Percentiles rank a stretch among this genome's conserved stretches.
phyloP scores from a whole-genome alignment of 2,888 invertebrate species.

The Zygaena filipendulae region DNA sequence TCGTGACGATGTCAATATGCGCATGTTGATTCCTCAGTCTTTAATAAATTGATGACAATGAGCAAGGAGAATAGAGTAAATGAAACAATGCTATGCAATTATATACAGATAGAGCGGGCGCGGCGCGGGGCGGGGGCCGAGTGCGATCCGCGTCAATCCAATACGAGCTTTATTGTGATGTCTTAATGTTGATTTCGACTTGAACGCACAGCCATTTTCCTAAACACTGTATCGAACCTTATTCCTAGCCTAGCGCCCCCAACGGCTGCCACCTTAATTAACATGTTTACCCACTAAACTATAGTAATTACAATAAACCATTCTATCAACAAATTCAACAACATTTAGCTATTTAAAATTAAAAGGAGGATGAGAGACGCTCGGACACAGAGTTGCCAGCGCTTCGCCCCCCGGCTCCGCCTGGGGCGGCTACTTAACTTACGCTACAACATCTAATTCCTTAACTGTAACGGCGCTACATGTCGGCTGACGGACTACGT shows the following conservation, averaged over 20 bases:
- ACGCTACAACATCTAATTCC: conserved; percentile 45
- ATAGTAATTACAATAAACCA: conserved; percentile 56
- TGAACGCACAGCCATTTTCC: conserved; percentile 60
- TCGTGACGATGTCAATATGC: conserved; percentile 64
- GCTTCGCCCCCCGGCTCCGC: conserved; percentile 17
- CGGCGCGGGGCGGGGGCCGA: conserved; percentile 15
- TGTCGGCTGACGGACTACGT: conserved; percentile 15
- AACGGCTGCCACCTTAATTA: conserved; percentile 41
- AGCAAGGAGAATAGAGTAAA: conserved; percentile 62
- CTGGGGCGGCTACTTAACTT: conserved; percentile 38
- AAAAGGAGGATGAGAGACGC: conserved; percentile 44
- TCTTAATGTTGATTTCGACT: conserved; percentile 50
- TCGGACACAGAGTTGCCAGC: conserved; percentile 19
- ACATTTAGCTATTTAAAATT: conserved; percentile 66
- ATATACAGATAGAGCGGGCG: conserved; percentile 52
- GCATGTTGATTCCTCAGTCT: conserved; percentile 68
- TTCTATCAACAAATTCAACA: conserved; percentile 66
- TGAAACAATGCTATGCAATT: conserved; percentile 62
- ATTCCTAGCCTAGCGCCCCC: conserved; percentile 44
- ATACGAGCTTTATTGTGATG: conserved; percentile 29
- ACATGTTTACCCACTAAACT: conserved; percentile 47
- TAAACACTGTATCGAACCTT: conserved; percentile 51
- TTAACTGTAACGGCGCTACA: conserved; percentile 33
- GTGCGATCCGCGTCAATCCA: conserved; percentile 19
- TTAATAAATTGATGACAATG: conserved; percentile 68